Percentiles rank a stretch among this genome's conserved stretches.
phyloP scores from a whole-genome alignment of 2,113 vertebrate species.

The Craseonycteris thonglongyai region DNA sequence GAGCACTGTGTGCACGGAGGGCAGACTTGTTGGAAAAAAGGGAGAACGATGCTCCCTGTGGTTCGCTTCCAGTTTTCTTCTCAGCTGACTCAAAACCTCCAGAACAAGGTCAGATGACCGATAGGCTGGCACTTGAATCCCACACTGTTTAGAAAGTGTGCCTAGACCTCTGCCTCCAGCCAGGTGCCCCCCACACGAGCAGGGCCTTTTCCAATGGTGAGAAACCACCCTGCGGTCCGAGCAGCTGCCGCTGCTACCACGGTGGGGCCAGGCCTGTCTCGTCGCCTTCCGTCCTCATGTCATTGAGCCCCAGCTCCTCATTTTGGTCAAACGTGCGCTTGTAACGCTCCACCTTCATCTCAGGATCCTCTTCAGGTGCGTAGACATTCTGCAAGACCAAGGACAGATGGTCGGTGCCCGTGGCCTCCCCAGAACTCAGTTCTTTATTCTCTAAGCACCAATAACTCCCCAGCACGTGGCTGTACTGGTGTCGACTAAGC shows the following conservation, averaged over 20 bases:
- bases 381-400: slow-evolving; percentile 86
- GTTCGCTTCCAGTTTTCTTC: slow-evolving; percentile 21
- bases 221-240: neutral
- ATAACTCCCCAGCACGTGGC: neutral
- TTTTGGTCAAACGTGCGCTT: slow-evolving; percentile 90
- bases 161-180: neutral
- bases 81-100: slow-evolving; percentile 32
- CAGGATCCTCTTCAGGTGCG: slow-evolving; percentile 91
- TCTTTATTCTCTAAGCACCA: neutral
- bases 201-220: neutral
- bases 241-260: slow-evolving; percentile 57
- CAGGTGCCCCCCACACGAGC: neutral
- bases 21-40: neutral
- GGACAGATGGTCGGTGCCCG: neutral
- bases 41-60: neutral
- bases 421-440: neutral
- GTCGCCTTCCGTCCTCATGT: slow-evolving; percentile 94
- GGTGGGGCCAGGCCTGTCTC: neutral
- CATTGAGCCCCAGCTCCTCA: slow-evolving; percentile 94
- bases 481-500: too few species aligned
- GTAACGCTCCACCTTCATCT: slow-evolving; percentile 88
- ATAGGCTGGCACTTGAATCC: neutral
- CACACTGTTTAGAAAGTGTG: neutral
- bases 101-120: slow-evolving; percentile 20
- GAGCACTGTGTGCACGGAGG: neutral